Base-by-base conservation (phyloP, 2,113 vertebrate species). In the Scomber scombrus region DNA sequence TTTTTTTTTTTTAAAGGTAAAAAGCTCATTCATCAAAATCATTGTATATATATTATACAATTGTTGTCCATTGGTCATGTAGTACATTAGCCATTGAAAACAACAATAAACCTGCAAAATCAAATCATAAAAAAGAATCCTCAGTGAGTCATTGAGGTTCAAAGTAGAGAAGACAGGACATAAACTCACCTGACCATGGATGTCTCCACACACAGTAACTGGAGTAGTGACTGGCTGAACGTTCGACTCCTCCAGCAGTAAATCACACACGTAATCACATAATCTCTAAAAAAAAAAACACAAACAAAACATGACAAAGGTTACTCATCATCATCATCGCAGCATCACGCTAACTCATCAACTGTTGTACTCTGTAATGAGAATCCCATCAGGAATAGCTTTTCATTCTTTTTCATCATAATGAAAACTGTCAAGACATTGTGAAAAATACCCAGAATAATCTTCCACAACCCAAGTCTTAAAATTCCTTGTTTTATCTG, bases 151-250 rank as follows among this genome's bases (percentile, higher is more conserved):
- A 40, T 40, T 40, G 5, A 40, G 34, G 4, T 19, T n/a, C 5
- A 54, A 11, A 6, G 34, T 45, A 12, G 23, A 40, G 34, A 40
- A 9, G 34, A 40, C 34, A 40, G 7, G 34, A 6, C 5, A 5
- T 34, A 5, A 34, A 7, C 31, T 67, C 93, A 99, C 97, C 97
- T 99, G 98, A 90, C 98, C 98, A 46, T 99, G 98, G 87, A 99
- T 99, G 91, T 99, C 98, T 65, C 98, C 98, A 81, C 98, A 99
- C 63, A 99, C 98, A 51, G 97, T 99, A 67, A 99, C 98, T 79
- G 98, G 98, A 34, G 97, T 99, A 47, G 97, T 98, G 51, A 99
- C 97, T 11, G 98, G 98, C 89, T 99, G 98, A 63, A 99, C 98
- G 64, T 99, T 99, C 66, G 98, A 99, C 91, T 99, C 98, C 92